Conservation (phyloP, 2,113 vertebrate species). For the Centrocercus urophasianus region DNA sequence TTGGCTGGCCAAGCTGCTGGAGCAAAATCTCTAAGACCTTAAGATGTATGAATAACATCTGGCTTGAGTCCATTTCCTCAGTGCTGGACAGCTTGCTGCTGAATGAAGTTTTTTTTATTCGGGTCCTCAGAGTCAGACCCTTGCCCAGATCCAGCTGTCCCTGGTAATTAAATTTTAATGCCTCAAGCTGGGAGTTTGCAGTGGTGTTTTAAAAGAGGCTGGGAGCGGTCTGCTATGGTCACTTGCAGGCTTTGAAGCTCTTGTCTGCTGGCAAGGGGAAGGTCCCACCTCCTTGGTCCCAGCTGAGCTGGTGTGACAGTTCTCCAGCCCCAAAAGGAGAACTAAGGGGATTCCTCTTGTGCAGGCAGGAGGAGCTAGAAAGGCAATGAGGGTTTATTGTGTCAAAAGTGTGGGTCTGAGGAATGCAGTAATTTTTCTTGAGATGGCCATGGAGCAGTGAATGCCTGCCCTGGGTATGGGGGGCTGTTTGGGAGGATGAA, state of each 20-base stretch:
- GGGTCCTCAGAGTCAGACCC: background rate
- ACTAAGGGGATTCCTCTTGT: background rate
- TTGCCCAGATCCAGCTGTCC: background rate
- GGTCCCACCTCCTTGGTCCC: background rate
- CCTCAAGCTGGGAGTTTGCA: background rate
- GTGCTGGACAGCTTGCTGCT: background rate
- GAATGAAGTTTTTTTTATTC: background rate
- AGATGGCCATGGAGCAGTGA: accelerated
- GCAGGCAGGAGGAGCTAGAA: background rate
- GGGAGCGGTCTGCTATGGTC: accelerated
- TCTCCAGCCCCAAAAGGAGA: background rate
- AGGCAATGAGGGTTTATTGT: background rate
- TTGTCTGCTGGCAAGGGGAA: background rate
- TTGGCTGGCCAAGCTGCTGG: background rate
- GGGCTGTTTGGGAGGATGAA: background rate
- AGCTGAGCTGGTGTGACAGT: accelerated
- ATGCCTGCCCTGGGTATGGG: background rate
- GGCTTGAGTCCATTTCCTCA: background rate
- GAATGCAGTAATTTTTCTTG: background rate
- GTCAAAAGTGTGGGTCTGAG: background rate
- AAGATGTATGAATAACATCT: background rate
- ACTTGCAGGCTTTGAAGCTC: background rate
- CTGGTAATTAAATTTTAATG: slow-evolving; percentile 43
- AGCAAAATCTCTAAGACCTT: background rate
- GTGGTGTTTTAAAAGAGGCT: background rate